These are phyloP conservation scores for Sander lucioperca DNA, from an alignment of 2,113 vertebrate species.

Conservation along the genomic window DNA sequence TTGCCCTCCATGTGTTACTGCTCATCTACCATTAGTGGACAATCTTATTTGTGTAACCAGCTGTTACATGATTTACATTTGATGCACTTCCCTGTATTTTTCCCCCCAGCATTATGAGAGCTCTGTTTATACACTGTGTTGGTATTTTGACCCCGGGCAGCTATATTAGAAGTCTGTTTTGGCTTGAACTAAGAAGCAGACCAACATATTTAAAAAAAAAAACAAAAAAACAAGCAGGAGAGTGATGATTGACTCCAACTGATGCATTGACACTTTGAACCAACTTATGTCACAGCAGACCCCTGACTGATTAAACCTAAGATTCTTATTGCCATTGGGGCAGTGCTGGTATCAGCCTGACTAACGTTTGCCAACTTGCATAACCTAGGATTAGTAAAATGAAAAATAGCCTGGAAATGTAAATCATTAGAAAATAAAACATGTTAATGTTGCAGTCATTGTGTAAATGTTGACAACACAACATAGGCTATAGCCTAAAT, in stretches of 20 bases:
- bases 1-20: neutral
- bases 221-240: conserved; percentile 16
- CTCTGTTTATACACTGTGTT: conserved; percentile 2
- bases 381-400: conserved; percentile 54
- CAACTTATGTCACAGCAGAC: conserved; percentile 46
- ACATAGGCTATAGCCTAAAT: no score
- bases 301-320: conserved; percentile 52
- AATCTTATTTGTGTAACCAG: neutral
- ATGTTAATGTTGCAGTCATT: no score
- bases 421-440: neutral
- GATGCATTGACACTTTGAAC: conserved; percentile 20
- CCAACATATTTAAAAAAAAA: conserved; percentile 9
- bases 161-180: conserved; percentile 52
- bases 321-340: conserved; percentile 26
- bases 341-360: conserved; percentile 26
- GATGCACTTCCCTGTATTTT: neutral
- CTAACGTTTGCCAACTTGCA: conserved; percentile 18
- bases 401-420: neutral
- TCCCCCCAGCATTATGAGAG: neutral
- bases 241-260: conserved; percentile 15
- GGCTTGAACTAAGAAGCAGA: conserved; percentile 4
- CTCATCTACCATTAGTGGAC: neutral
- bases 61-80: neutral
- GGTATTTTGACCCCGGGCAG: conserved; percentile 27
- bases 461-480: no score